Conservation (phyloP, 2,797 vertebrate species). For the Halcyon smyrnensis region DNA sequence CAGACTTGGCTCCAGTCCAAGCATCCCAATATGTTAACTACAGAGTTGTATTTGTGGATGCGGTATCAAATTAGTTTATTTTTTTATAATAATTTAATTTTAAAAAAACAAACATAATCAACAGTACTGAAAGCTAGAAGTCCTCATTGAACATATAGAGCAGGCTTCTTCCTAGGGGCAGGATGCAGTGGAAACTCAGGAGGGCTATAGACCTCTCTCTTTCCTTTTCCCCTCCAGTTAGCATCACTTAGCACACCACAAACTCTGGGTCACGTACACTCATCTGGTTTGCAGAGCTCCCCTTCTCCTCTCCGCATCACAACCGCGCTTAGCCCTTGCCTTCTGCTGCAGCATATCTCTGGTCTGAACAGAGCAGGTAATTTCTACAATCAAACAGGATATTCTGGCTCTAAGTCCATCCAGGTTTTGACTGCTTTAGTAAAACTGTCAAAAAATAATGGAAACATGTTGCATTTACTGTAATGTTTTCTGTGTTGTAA, state of each 20-base stretch:
- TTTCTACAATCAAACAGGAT: neutral
- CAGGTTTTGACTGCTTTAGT: neutral
- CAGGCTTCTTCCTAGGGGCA: neutral
- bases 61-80: neutral
- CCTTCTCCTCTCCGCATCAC: neutral
- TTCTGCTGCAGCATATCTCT: neutral
- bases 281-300: slow-evolving; percentile 59
- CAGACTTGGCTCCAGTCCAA: slow-evolving; percentile 50
- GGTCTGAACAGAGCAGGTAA: neutral
- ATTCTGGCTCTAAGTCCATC: neutral
- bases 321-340: neutral
- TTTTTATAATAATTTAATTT: neutral
- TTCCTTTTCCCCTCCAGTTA: slow-evolving; percentile 37
- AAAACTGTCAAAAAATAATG: slow-evolving; percentile 28
- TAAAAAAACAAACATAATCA: neutral
- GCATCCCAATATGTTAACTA: slow-evolving; percentile 46
- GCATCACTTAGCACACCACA: slow-evolving; percentile 14
- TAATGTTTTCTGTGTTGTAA: slow-evolving; percentile 34
- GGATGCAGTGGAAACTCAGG: neutral
- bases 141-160: neutral
- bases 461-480: slow-evolving; percentile 1
- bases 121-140: neutral
- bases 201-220: neutral
- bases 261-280: slow-evolving; percentile 44
- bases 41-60: neutral